These are phyloP conservation scores for Lydus trimaculatus DNA, from an alignment of 2,888 invertebrate species.

Conservation along the genomic window DNA sequence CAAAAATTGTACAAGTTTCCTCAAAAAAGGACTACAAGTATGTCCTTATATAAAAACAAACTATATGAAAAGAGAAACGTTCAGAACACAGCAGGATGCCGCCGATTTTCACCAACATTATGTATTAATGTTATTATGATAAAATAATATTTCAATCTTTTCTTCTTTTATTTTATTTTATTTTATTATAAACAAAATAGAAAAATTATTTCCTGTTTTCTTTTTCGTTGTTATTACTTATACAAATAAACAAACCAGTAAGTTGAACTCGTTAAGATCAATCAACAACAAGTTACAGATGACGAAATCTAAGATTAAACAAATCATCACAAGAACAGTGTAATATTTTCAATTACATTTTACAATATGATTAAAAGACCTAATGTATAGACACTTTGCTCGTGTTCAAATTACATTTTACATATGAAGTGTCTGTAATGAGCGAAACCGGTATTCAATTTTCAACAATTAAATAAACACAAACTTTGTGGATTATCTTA, in stretches of 20 bases:
- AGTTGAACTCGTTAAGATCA: conserved; percentile 4
- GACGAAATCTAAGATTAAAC: background rate
- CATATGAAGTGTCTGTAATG: too few species aligned
- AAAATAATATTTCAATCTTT: background rate
- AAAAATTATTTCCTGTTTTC: conserved; percentile 6
- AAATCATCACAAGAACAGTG: background rate
- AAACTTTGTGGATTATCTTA: too few species aligned
- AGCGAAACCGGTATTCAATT: too few species aligned
- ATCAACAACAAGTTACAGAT: background rate
- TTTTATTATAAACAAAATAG: conserved; percentile 4
- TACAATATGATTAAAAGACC: too few species aligned
- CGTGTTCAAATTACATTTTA: too few species aligned
- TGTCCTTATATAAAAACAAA: background rate
- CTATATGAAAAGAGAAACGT: background rate
- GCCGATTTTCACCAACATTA: conserved; percentile 7
- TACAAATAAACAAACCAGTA: background rate
- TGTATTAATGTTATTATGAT: background rate
- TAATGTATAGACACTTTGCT: too few species aligned
- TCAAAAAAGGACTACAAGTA: conserved; percentile 9
- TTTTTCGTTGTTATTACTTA: background rate
- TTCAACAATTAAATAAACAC: too few species aligned
- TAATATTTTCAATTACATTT: background rate
- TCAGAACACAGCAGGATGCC: background rate
- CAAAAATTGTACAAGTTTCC: conserved; percentile 29
- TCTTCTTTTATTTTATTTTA: background rate